Conservation (phyloP, 2,113 vertebrate genomes). For the Pituophis catenifer region DNA sequence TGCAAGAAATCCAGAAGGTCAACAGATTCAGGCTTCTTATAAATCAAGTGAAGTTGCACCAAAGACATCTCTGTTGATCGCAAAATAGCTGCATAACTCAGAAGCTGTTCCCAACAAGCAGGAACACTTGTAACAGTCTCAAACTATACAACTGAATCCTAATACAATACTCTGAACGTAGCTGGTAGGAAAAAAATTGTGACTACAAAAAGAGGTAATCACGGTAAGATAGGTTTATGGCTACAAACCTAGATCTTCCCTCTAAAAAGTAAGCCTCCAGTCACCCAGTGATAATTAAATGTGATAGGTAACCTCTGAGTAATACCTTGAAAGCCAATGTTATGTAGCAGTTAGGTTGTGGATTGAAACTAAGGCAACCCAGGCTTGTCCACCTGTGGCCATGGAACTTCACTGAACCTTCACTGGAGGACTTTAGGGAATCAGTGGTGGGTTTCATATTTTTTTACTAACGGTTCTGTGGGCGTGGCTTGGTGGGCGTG, state of each 20-base stretch:
- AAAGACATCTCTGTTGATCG: constrained; percentile 5
- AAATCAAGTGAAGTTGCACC: constrained; percentile 12
- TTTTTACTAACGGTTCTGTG: no score
- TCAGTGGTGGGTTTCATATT: no score
- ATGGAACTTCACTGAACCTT: neutral
- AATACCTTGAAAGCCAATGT: neutral
- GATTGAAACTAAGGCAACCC: neutral
- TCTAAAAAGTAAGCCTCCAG: neutral
- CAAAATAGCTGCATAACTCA: constrained; percentile 17
- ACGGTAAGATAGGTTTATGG: neutral
- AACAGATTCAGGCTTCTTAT: constrained; percentile 19
- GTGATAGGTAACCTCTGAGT: neutral
- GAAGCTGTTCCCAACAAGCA: neutral
- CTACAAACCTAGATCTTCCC: neutral
- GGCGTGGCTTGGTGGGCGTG: no score
- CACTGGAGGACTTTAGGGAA: neutral
- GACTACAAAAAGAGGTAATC: neutral
- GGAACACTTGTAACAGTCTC: neutral
- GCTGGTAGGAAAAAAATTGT: neutral
- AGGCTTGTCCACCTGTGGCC: neutral
- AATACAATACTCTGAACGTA: constrained; percentile 5
- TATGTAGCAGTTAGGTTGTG: neutral
- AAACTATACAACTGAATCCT: neutral
- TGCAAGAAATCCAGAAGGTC: constrained; percentile 15
- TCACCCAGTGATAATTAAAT: neutral